Percentiles rank a stretch among this genome's conserved stretches.
These are phyloP conservation scores for Peromyscus polionotus DNA, from an alignment of 2,113 vertebrate genomes.

Conservation along the genomic window DNA sequence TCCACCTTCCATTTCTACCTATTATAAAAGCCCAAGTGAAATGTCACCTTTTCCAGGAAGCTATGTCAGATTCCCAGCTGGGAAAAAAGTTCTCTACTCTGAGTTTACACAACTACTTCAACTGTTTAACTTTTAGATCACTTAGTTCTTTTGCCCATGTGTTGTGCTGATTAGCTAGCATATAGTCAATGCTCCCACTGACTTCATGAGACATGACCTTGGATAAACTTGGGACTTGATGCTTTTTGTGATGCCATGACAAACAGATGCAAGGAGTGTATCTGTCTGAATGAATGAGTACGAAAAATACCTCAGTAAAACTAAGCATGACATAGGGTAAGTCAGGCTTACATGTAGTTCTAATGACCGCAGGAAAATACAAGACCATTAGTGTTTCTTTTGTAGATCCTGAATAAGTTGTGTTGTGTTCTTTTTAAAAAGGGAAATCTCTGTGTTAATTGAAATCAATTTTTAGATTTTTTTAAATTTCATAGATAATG, in stretches of 20 bases:
- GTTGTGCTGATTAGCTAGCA: background rate
- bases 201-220: background rate
- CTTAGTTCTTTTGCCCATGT: background rate
- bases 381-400: background rate
- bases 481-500: background rate
- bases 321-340: background rate
- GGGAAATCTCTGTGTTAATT: background rate
- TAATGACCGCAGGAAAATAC: background rate
- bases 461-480: background rate
- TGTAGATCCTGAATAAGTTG: background rate
- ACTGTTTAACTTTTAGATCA: background rate
- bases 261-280: background rate
- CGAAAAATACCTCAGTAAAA: background rate
- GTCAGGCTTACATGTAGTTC: background rate
- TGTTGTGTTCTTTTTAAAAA: background rate
- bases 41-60: conserved; percentile 1
- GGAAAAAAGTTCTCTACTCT: conserved; percentile 6
- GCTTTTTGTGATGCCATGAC: background rate
- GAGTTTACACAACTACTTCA: conserved; percentile 1
- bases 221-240: background rate
- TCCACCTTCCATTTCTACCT: background rate
- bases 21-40: background rate
- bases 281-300: background rate
- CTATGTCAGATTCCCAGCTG: background rate
- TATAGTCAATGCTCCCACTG: background rate